Base-by-base conservation (phyloP, 2,888 invertebrate genomes). In the Drosophila fulvimacula region DNA sequence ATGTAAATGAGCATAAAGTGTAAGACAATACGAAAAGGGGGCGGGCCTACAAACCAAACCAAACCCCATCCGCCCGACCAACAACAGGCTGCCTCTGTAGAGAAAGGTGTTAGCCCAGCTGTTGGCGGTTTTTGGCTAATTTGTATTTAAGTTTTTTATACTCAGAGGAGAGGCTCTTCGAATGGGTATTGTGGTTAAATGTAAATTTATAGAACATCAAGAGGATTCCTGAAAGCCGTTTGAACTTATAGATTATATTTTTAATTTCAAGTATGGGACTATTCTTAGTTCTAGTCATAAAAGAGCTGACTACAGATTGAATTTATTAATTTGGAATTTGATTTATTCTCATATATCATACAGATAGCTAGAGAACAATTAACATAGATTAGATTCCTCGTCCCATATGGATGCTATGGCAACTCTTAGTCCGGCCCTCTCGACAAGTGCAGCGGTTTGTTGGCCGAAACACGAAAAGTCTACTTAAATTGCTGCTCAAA, bases 1-100 rank as follows among this genome's bases (percentile, higher is more conserved):
- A 87, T 87, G 85, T 58, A 76, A 82, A 81, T 81, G 57, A 72
- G 65, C 52, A 32, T 64, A 69, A 67, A 68, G 53, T 63, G 49
- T 39, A 58, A 59, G 48, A 60, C 15, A 55, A 41, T 32, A 5
- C 38, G 0, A 24, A 49, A 13, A 13, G 44, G 30, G 4, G 17
- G 21, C 11, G 61, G 10, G n/a, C 11, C 13, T 11, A 27, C n/a
- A 30, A 30, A 32, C n/a, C 46, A 38, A 13, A 30, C 10, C 19
- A n/a, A 17, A 46, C 9, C 11, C 15, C 19, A n/a, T 13, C 9
- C 11, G 3, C 15, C n/a, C 6, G 7, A 34, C 24, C n/a, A 53
- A 17, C 10, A n/a, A n/a, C 7, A 10, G 10, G 27, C 2, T 0
- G 32, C 13, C 30, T 32, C 32, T 13, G 30, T 17, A 48, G 11